These are phyloP conservation scores for Thymelicus sylvestris DNA, from an alignment of 2,888 invertebrate genomes.

Conservation along the genomic window DNA sequence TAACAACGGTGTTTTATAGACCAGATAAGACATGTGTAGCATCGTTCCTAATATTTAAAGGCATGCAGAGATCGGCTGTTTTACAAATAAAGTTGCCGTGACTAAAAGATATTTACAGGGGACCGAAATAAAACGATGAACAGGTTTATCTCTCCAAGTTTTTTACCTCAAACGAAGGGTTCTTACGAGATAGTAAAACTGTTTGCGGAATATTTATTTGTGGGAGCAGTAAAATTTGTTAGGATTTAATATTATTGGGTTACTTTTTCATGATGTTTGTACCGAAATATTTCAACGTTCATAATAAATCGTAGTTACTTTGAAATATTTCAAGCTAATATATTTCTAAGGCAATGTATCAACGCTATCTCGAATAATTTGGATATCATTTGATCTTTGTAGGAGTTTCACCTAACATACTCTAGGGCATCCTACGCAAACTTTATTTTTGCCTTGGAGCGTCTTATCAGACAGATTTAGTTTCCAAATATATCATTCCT, in stretches of 20 bases:
- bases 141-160: conserved; percentile 8
- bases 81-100: conserved; percentile 21
- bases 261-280: too few relatives aligned
- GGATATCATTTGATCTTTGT: too few relatives aligned
- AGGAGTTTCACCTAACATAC: too few relatives aligned
- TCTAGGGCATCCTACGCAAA: too few relatives aligned
- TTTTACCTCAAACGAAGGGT: conserved; percentile 1
- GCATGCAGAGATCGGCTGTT: conserved; percentile 23
- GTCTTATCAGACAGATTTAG: too few relatives aligned
- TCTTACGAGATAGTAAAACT: conserved; percentile 8
- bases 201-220: conserved; percentile 5
- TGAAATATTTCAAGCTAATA: too few relatives aligned
- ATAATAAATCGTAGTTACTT: too few relatives aligned
- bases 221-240: not conserved
- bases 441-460: too few relatives aligned
- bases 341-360: too few relatives aligned
- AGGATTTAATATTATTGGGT: not conserved
- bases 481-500: too few relatives aligned
- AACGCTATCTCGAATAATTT: too few relatives aligned
- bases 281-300: too few relatives aligned
- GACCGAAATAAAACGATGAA: conserved; percentile 20
- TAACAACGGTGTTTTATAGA: conserved; percentile 40
- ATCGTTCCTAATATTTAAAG: conserved; percentile 23
- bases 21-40: conserved; percentile 34
- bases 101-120: conserved; percentile 24